A percentile compares a stretch with the other conserved stretches of the same genome.
phyloP scores from a whole-genome alignment of 1,140 invertebrate genomes.

The Megalopta genalis region DNA sequence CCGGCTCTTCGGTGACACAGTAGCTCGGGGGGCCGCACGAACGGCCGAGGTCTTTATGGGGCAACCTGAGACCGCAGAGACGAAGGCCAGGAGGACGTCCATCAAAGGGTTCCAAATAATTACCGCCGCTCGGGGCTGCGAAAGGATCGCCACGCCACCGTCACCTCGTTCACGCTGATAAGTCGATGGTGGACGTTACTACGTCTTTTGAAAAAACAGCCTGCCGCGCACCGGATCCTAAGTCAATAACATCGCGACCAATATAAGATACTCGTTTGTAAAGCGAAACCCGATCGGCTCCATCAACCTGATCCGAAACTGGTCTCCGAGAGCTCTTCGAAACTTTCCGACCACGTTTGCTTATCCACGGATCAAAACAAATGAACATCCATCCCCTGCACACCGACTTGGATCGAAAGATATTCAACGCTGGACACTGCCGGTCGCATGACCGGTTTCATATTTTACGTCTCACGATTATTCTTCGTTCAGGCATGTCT shows the following conservation, averaged over 20 bases:
- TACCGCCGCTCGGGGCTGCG: slow-evolving; percentile 52
- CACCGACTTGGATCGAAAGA: too few relatives aligned
- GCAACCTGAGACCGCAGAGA: slow-evolving; percentile 67
- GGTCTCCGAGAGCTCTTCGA: too few relatives aligned
- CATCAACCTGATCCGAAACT: slow-evolving; percentile 13
- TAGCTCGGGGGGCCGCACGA: slow-evolving; percentile 43
- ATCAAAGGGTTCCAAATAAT: slow-evolving; percentile 76
- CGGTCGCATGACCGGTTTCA: too few relatives aligned
- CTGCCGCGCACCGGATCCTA: slow-evolving; percentile 48
- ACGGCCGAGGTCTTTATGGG: slow-evolving; percentile 65
- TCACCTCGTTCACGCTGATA: slow-evolving; percentile 43
- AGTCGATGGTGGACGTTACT: slow-evolving; percentile 52
- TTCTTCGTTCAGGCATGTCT: too few relatives aligned
- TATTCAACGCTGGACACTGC: too few relatives aligned
- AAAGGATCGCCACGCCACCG: slow-evolving; percentile 29
- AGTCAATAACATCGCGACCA: slow-evolving; percentile 56
- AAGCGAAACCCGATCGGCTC: slow-evolving; percentile 49
- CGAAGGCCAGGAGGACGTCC: slow-evolving; percentile 59
- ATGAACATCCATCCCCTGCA: too few relatives aligned
- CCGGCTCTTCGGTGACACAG: slow-evolving; percentile 50
- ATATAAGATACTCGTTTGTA: slow-evolving; percentile 60
- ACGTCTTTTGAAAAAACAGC: background rate
- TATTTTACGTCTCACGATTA: too few relatives aligned
- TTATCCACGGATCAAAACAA: too few relatives aligned
- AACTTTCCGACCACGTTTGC: too few relatives aligned